These are phyloP conservation scores for Argyrosomus regius DNA, from an alignment of 2,797 vertebrate genomes.

Conservation along the genomic window DNA sequence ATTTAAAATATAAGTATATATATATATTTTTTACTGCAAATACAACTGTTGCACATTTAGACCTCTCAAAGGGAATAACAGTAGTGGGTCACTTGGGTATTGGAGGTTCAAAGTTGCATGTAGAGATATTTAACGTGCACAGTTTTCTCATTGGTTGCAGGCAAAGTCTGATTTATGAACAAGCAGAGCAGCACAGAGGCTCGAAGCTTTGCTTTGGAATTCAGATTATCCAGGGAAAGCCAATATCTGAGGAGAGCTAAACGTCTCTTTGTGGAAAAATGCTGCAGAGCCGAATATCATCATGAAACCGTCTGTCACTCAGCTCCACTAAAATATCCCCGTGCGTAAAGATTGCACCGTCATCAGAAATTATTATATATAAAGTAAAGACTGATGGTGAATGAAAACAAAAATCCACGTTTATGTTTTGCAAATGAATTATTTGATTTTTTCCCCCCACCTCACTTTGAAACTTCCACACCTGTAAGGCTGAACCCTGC, in stretches of 20 bases:
- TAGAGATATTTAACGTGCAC: slow-evolving; percentile 60
- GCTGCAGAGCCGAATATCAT: slow-evolving; percentile 51
- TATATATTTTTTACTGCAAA: neutral
- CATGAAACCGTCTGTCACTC: slow-evolving; percentile 50
- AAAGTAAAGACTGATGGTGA: neutral
- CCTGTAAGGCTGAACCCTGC: slow-evolving; percentile 57
- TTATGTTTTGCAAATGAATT: slow-evolving; percentile 5
- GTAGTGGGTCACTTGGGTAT: slow-evolving; percentile 53
- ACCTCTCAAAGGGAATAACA: slow-evolving; percentile 32
- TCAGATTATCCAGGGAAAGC: slow-evolving; percentile 64
- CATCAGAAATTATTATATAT: neutral
- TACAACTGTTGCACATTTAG: slow-evolving; percentile 28
- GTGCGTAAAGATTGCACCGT: slow-evolving; percentile 29
- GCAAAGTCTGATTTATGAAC: slow-evolving; percentile 67
- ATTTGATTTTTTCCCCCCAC: neutral
- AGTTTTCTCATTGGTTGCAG: slow-evolving; percentile 57
- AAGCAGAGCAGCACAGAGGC: slow-evolving; percentile 41
- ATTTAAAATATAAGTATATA: slow-evolving; percentile 6
- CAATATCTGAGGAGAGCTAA: slow-evolving; percentile 51
- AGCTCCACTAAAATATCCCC: slow-evolving; percentile 36
- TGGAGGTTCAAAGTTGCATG: slow-evolving; percentile 57
- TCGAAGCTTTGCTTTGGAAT: slow-evolving; percentile 66
- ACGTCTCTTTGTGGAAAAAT: slow-evolving; percentile 53
- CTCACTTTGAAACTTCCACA: slow-evolving; percentile 33
- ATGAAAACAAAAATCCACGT: neutral